Evolutionary conservation across 1,140 invertebrate genomes (phyloP), one percentile per base, ranked within the genome.

Genomic region (Lordiphosa clarofinis): DNA sequence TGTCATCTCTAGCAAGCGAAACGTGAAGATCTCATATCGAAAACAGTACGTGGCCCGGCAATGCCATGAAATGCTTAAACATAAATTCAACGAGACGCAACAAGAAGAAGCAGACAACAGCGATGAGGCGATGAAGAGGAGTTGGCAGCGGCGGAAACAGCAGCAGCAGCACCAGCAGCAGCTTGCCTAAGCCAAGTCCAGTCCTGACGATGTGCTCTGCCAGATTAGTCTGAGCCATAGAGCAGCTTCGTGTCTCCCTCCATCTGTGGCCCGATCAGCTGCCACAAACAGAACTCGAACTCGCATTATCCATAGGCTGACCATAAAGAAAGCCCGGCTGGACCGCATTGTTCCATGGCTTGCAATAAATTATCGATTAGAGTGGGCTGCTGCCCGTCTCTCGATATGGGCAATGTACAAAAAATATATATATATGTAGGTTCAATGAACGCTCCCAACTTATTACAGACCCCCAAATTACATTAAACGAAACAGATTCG

Each of bases 341-440:
- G 72, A 64, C 43, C 42, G 55, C 62, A 76, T 76, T 75, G 72
- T 76, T 75, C 13, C 57, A 31, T 64, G 39, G 38, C 57, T 15
- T 24, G 60, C 68, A 72, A 82, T 82, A 81, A 82, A 82, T 82
- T 81, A 73, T 75, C 76, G 75, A 82, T 82, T 82, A 82, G 65
- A 64, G 54, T 73, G 62, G 48, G 55, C 40, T 37, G 12, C 13
- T 5, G n/a, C 6, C 40, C 21, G 21, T 12, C 12, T 12, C 62
- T 57, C 53, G 15, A 56, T 66, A 65, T 64, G 39, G 62, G 4
- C 43, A 49, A 33, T 52, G 47, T 31, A 31, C 7, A 31, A 31
- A 31, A 31, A 8, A 31, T 31, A 31, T 31, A 28, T 28, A 28
- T 28, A 31, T 36, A 7, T 10, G n/a, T 37, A 10, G 54, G 73